Percentiles rank a stretch among this genome's conserved stretches.
Conservation (phyloP, 1,140 invertebrate genomes). For the Gonatopus flavifemur region DNA sequence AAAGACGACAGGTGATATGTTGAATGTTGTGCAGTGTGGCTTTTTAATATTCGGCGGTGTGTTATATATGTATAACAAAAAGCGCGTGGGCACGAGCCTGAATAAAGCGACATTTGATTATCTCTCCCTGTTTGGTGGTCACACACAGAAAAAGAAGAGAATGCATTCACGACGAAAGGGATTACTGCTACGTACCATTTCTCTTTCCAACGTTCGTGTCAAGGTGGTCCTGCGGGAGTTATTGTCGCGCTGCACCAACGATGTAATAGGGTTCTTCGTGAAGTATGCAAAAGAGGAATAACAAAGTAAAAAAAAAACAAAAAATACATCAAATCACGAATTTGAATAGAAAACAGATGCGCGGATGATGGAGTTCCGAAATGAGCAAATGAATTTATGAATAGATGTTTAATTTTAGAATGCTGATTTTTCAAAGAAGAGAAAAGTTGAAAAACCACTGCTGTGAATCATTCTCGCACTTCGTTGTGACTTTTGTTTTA, state of each 20-base stretch:
- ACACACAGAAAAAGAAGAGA: too few relatives aligned
- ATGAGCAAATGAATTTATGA: too few relatives aligned
- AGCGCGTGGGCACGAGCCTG: conserved; percentile 24
- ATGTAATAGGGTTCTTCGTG: conserved; percentile 29
- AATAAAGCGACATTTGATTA: conserved; percentile 24
- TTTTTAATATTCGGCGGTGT: too few relatives aligned
- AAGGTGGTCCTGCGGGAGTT: conserved; percentile 42
- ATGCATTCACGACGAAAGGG: conserved; percentile 18
- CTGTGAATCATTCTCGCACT: too few relatives aligned
- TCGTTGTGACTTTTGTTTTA: too few relatives aligned
- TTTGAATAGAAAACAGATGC: background rate
- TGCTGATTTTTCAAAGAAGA: too few relatives aligned
- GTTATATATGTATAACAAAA: too few relatives aligned
- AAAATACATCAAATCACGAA: background rate
- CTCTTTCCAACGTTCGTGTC: conserved; percentile 13
- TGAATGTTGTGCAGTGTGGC: too few relatives aligned
- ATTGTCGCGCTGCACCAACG: conserved; percentile 41
- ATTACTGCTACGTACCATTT: conserved; percentile 24
- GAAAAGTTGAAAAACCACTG: too few relatives aligned
- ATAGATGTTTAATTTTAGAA: too few relatives aligned
- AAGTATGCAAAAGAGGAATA: background rate
- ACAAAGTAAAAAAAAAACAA: background rate
- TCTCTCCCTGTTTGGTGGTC: conserved; percentile 1
- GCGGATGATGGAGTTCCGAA: conserved; percentile 4
- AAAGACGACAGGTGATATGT: too few relatives aligned